phyloP scores from a whole-genome alignment of 1,140 invertebrate species.

The Drosophila mauritiana region DNA sequence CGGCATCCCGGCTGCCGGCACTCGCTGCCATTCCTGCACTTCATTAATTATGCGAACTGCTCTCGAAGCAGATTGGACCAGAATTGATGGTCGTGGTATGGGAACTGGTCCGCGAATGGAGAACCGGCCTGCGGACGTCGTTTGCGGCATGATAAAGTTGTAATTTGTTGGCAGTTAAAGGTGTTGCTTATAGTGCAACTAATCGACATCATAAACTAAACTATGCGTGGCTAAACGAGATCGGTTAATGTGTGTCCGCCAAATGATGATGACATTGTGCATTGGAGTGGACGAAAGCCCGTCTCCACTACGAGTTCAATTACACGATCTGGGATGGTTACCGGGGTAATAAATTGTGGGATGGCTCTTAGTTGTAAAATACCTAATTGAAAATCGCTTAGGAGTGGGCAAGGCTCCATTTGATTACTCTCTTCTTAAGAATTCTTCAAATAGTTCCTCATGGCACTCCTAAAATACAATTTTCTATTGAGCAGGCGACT shows the following conservation, averaged over 20 bases:
- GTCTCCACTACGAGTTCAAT: slow-evolving; percentile 46
- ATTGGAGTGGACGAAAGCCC: slow-evolving; percentile 22
- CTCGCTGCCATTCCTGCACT: slow-evolving; percentile 65
- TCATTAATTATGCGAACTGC: slow-evolving; percentile 79
- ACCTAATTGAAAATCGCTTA: slow-evolving; percentile 19
- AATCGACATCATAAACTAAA: slow-evolving; percentile 81
- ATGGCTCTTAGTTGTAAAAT: slow-evolving; percentile 21
- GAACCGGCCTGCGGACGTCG: slow-evolving; percentile 26
- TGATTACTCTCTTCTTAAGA: neutral
- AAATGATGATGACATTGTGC: slow-evolving; percentile 62
- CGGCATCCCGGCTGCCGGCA: slow-evolving; percentile 28
- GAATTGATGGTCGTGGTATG: slow-evolving; percentile 59
- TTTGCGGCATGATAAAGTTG: slow-evolving; percentile 82
- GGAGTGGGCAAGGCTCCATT: no score
- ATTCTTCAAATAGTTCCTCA: neutral
- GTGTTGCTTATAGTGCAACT: slow-evolving; percentile 83
- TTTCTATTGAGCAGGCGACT: no score
- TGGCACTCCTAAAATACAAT: no score
- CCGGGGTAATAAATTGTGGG: slow-evolving; percentile 6
- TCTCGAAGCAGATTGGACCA: slow-evolving; percentile 58
- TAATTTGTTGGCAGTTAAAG: slow-evolving; percentile 83
- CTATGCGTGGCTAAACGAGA: slow-evolving; percentile 76
- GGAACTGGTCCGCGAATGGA: slow-evolving; percentile 36
- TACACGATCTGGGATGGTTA: slow-evolving; percentile 23
- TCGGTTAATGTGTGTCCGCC: slow-evolving; percentile 69